A percentile compares a stretch with the other conserved stretches of the same genome.
phyloP scores from a whole-genome alignment of 2,797 vertebrate species.

The Crenichthys baileyi region DNA sequence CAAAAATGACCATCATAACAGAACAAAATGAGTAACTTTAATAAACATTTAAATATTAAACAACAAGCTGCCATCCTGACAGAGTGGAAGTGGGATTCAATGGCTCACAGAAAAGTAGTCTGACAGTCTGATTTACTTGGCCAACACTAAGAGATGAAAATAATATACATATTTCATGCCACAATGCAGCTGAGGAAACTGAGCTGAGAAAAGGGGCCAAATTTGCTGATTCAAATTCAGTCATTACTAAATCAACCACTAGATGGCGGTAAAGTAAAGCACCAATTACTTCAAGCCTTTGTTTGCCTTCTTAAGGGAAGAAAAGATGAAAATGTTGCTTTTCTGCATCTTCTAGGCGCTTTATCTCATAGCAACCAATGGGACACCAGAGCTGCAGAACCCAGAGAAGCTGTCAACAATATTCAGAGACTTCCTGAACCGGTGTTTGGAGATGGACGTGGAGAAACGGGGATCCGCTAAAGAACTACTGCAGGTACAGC shows the following conservation, averaged over 20 bases:
- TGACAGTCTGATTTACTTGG: not conserved
- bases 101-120: not conserved
- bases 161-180: not conserved
- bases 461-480: constrained; percentile 95
- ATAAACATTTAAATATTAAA: not conserved
- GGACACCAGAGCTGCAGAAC: constrained; percentile 95
- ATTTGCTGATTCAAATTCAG: not conserved
- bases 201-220: not conserved
- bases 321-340: constrained; percentile 1
- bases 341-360: constrained; percentile 83
- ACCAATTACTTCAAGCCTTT: not conserved
- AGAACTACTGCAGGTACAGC: constrained; percentile 90
- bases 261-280: constrained; percentile 6
- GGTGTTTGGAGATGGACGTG: constrained; percentile 97
- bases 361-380: constrained; percentile 97
- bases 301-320: not conserved
- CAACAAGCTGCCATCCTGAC: too few species aligned
- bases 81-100: not conserved
- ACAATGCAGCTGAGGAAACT: not conserved
- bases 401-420: constrained; percentile 91
- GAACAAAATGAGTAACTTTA: not conserved
- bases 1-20: not conserved
- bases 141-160: not conserved
- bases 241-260: constrained; percentile 17
- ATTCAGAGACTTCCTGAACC: constrained; percentile 94